A percentile compares a stretch with the other conserved stretches of the same genome.
Conservation (phyloP, 2,888 invertebrate genomes). For the Apodemia hepburni region DNA sequence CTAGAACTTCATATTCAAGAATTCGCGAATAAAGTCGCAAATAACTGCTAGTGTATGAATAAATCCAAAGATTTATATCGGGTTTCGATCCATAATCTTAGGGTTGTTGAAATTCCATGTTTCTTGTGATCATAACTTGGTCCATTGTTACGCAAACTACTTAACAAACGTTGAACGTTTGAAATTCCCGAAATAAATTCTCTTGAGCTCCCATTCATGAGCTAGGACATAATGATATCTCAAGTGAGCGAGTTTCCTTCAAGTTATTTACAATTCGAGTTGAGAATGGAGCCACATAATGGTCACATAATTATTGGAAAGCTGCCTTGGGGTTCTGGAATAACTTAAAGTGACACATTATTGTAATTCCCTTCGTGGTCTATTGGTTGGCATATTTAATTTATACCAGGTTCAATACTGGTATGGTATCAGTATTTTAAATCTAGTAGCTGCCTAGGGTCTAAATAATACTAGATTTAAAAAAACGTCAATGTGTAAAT, state of each 20-base stretch:
- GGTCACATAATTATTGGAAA: slow-evolving; percentile 6
- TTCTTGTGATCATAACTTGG: slow-evolving; percentile 9
- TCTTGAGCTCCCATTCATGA: background rate
- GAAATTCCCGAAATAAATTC: slow-evolving; percentile 9
- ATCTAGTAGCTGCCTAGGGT: too few species aligned
- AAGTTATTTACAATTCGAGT: slow-evolving; percentile 4
- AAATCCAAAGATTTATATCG: background rate
- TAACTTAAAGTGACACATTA: background rate
- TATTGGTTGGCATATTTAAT: background rate
- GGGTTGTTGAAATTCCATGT: slow-evolving; percentile 1
- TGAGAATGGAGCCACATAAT: background rate
- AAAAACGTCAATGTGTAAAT: too few species aligned
- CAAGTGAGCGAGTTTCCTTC: background rate
- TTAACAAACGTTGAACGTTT: slow-evolving; percentile 9
- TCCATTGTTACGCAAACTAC: background rate
- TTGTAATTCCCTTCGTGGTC: background rate
- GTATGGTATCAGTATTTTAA: too few species aligned
- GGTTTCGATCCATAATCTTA: background rate
- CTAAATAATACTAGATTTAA: too few species aligned
- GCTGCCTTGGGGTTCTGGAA: background rate
- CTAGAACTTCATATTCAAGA: too few species aligned
- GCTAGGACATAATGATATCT: slow-evolving; percentile 6
- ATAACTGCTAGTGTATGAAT: too few species aligned
- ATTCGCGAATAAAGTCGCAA: too few species aligned
- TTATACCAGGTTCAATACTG: background rate